phyloP scores from a whole-genome alignment of 2,888 invertebrate genomes.

The Pelosia muscerda region DNA sequence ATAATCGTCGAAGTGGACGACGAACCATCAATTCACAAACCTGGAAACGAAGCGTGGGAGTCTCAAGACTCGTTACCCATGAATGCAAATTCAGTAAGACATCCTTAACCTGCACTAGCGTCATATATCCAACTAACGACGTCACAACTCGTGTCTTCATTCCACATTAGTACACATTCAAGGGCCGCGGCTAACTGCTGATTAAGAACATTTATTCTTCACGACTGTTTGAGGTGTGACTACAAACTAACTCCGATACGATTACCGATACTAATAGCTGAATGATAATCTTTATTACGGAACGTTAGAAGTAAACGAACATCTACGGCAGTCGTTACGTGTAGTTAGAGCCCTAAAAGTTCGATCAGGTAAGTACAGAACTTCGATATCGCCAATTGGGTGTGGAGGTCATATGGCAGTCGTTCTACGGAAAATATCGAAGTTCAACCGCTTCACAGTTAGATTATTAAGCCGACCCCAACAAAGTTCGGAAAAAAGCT shows the following conservation, averaged over 20 bases:
- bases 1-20: background rate
- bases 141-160: constrained; percentile 19
- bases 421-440: too few relatives aligned
- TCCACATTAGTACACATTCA: constrained; percentile 6
- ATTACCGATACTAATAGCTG: background rate
- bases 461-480: too few relatives aligned
- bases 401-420: too few relatives aligned
- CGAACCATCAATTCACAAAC: constrained; percentile 16
- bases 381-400: too few relatives aligned
- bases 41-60: constrained; percentile 22
- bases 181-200: constrained; percentile 24
- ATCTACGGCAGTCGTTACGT: too few relatives aligned
- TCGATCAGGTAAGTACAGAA: too few relatives aligned
- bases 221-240: background rate
- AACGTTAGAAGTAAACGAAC: too few relatives aligned
- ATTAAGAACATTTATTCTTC: constrained; percentile 8
- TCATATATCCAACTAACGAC: constrained; percentile 24
- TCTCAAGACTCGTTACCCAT: constrained; percentile 19
- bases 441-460: too few relatives aligned
- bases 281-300: too few relatives aligned
- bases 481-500: too few relatives aligned
- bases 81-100: constrained; percentile 24
- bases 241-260: background rate
- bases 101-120: constrained; percentile 17
- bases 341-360: too few relatives aligned